These are phyloP conservation scores for Corvus hawaiiensis DNA, from an alignment of 2,113 vertebrate species.

Conservation along the genomic window DNA sequence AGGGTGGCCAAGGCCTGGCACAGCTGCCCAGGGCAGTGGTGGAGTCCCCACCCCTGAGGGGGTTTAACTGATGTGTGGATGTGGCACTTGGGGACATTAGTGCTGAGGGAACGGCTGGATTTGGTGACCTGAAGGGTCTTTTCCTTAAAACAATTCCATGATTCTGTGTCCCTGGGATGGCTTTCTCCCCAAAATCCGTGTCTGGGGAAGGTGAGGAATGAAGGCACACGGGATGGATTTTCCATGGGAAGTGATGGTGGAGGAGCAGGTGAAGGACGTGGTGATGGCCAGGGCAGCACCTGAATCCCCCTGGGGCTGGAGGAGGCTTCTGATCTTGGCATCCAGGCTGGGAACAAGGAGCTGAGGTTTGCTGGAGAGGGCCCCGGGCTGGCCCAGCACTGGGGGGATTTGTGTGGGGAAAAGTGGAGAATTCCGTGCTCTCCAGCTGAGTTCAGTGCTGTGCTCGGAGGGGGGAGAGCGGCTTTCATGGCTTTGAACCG, in stretches of 20 bases:
- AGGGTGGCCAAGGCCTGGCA: neutral
- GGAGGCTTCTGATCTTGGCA: neutral
- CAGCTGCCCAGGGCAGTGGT: neutral
- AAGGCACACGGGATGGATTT: no score
- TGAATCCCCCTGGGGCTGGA: neutral
- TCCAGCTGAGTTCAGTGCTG: neutral
- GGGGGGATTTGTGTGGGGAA: neutral
- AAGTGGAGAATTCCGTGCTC: neutral
- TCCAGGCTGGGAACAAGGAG: neutral
- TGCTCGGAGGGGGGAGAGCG: neutral
- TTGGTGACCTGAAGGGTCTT: no score
- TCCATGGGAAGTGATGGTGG: neutral
- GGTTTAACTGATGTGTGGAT: neutral
- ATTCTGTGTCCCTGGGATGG: neutral
- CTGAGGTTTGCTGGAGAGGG: neutral
- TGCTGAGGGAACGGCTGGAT: neutral
- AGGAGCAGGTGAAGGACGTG: neutral
- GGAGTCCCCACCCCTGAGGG: neutral
- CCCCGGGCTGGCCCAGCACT: neutral
- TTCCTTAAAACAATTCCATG: neutral
- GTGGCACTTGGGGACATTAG: neutral
- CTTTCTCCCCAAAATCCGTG: neutral
- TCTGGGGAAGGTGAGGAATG: neutral
- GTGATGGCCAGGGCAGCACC: neutral
- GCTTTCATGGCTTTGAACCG: constrained; percentile 1